Conservation (phyloP, 2,113 vertebrate genomes). For the Clarias gariepinus region DNA sequence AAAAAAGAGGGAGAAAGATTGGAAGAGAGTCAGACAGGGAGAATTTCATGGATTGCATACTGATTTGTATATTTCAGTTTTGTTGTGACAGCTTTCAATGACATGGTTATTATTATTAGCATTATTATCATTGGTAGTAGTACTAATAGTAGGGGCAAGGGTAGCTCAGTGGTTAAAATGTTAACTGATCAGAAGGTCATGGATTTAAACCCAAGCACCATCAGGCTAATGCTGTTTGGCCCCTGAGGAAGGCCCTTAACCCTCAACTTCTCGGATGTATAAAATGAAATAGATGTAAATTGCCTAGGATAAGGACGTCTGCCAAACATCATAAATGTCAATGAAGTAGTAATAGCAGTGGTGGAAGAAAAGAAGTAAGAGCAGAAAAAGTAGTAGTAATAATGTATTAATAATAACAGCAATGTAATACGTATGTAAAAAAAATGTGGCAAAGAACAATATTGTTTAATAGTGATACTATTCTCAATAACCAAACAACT, state of each 20-base stretch:
- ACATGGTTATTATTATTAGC: not conserved
- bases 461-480: not conserved
- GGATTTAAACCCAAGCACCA: too few species aligned
- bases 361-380: not conserved
- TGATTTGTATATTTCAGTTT: constrained; percentile 5
- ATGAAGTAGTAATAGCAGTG: not conserved
- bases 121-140: not conserved
- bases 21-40: not conserved
- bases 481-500: too few species aligned
- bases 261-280: too few species aligned
- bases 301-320: too few species aligned
- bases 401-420: not conserved
- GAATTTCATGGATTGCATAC: constrained; percentile 34
- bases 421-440: not conserved
- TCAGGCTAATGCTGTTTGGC: too few species aligned
- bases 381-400: not conserved
- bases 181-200: too few species aligned
- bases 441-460: not conserved
- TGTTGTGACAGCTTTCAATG: not conserved
- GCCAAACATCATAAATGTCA: not conserved
- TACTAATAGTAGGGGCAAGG: not conserved
- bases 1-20: not conserved
- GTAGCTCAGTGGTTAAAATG: too few species aligned
- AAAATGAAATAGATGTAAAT: too few species aligned
- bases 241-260: too few species aligned